Conservation (phyloP, 2,113 vertebrate species). For the Riparia riparia region DNA sequence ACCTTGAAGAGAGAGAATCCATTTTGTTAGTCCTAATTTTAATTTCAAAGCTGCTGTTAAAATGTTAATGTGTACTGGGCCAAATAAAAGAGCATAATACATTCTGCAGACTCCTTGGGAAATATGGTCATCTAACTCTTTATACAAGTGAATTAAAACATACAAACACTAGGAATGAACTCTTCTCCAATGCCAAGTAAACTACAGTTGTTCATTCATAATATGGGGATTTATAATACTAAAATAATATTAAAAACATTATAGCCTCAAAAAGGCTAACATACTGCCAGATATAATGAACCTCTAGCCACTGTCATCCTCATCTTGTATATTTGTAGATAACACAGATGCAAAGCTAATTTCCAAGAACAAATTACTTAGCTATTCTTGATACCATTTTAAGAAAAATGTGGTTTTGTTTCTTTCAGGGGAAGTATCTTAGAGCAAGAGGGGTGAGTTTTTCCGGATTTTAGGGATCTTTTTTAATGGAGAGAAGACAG, state of each 20-base stretch:
- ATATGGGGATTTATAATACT: slow-evolving; percentile 7
- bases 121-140: slow-evolving; percentile 19
- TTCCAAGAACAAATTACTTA: slow-evolving; percentile 54
- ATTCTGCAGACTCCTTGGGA: slow-evolving; percentile 31
- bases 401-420: slow-evolving; percentile 20
- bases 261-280: slow-evolving; percentile 31
- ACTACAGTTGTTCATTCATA: slow-evolving; percentile 23
- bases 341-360: slow-evolving; percentile 10
- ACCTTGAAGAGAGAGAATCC: slow-evolving; percentile 29
- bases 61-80: background rate
- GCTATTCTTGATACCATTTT: slow-evolving; percentile 52
- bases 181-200: slow-evolving; percentile 61
- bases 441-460: background rate
- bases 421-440: slow-evolving; percentile 46
- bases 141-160: slow-evolving; percentile 5
- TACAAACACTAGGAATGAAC: slow-evolving; percentile 11
- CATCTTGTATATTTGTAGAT: slow-evolving; percentile 60
- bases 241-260: slow-evolving; percentile 20
- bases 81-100: background rate
- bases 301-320: slow-evolving; percentile 38
- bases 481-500: background rate
- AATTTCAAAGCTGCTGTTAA: slow-evolving; percentile 46
- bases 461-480: slow-evolving; percentile 4
- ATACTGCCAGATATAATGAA: slow-evolving; percentile 39
- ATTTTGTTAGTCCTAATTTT: slow-evolving; percentile 40